A percentile compares a stretch with the other conserved stretches of the same genome.
phyloP scores from a whole-genome alignment of 2,888 invertebrate genomes.

The Polydrusus tereticollis region DNA sequence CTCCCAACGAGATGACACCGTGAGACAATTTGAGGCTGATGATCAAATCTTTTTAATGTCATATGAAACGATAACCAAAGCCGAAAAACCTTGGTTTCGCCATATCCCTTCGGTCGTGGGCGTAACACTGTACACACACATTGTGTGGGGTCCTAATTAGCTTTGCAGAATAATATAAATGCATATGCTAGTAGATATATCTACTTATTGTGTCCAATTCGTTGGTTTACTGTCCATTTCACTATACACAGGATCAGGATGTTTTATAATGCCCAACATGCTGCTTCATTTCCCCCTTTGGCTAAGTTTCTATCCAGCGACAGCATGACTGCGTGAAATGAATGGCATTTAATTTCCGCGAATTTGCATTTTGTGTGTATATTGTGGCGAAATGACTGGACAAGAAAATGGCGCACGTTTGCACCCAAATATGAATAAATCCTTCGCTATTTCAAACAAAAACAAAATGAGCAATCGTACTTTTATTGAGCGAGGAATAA shows the following conservation, averaged over 20 bases:
- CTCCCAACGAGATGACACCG: constrained; percentile 26
- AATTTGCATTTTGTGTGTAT: constrained; percentile 35
- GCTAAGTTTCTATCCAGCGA: constrained; percentile 29
- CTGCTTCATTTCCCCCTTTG: constrained; percentile 14
- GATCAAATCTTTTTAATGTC: not conserved
- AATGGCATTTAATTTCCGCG: constrained; percentile 37
- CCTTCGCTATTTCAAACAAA: too few species aligned
- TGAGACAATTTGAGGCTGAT: constrained; percentile 22
- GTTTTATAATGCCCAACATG: constrained; percentile 20
- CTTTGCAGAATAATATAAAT: too few species aligned
- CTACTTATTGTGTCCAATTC: not conserved
- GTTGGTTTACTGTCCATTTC: constrained; percentile 5
- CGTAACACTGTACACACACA: too few species aligned
- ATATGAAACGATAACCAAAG: too few species aligned
- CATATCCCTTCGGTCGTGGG: too few species aligned
- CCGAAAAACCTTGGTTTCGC: too few species aligned
- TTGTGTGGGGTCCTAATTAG: too few species aligned
- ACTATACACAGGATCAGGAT: not conserved
- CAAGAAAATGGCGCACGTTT: constrained; percentile 30
- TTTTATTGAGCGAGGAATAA: too few species aligned
- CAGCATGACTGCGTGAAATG: constrained; percentile 33
- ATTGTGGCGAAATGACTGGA: constrained; percentile 29
- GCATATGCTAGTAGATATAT: too few species aligned
- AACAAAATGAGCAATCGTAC: too few species aligned
- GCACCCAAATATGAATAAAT: not conserved